These are phyloP conservation scores for Procapra przewalskii DNA, from an alignment of 2,113 vertebrate species.

Conservation along the genomic window DNA sequence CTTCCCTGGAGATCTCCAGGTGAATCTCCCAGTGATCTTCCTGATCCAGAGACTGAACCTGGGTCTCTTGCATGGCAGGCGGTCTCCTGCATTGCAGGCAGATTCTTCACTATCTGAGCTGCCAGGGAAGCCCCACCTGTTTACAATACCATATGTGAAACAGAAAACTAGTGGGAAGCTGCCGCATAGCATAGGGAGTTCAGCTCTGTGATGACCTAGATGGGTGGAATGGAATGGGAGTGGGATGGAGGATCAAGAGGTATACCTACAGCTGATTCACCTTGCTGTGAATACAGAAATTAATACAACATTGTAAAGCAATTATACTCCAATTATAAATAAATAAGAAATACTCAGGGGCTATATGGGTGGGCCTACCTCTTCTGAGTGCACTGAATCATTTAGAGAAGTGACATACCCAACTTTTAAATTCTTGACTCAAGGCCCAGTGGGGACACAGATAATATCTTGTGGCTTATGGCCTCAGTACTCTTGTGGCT, in stretches of 20 bases:
- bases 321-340: neutral
- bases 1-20: neutral
- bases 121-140: neutral
- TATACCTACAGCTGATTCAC: neutral
- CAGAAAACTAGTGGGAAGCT: neutral
- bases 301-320: neutral
- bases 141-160: neutral
- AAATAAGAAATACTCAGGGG: neutral
- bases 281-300: neutral
- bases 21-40: neutral
- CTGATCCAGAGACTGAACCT: neutral
- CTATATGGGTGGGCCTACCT: neutral
- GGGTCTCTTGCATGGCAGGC: neutral
- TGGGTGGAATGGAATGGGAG: neutral
- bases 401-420: neutral
- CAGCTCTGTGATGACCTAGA: neutral
- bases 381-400: neutral
- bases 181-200: fast-evolving
- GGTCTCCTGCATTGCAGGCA: neutral
- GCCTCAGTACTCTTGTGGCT: no score
- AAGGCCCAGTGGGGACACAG: neutral
- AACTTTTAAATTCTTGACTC: neutral
- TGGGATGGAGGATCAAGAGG: neutral
- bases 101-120: neutral
- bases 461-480: neutral